Base-by-base conservation (phyloP, 2,888 invertebrate genomes). In the Xylota segnis region DNA sequence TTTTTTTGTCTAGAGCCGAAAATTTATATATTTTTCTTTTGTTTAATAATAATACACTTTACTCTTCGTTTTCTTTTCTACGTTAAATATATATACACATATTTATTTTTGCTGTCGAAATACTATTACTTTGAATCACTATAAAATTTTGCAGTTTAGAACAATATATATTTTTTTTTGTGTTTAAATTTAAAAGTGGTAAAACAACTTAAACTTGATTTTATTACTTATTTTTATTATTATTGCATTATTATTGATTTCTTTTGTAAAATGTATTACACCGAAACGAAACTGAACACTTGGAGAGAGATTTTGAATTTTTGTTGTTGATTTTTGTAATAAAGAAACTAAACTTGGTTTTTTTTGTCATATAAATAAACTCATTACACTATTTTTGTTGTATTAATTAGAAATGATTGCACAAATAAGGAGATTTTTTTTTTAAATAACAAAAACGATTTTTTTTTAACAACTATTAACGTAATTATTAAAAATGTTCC, bases 401-500 rank as follows among this genome's bases (percentile, higher is more conserved):
- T 87, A 78, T 54, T 77, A 66, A 71, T 75, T 45, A 58, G 82
- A 86, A 86, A 86, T 77, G 82, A 86, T 86, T 86, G 86, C 86
- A 86, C 82, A 86, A 86, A 82, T 86, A 77, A 86, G 37, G 72
- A 82, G 54, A 71, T 75, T 74, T 75, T 91, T 91, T 91, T 90
- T 90, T 91, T 91, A 91, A 91, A 90, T 90, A 92, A 91, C 90
- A 90, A 88, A 90, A 90, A 90, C 89, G 88, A 89, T 89, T 89
- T 90, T 91, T 90, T 90, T 82, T 91, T 91, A 91, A 91, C 91
- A 91, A 91, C 92, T 91, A 91, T 91, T 90, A 91, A 91, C 91
- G 91, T 91, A 91, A 91, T 91, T 90, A 91, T 91, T 91, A 91
- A 91, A 91, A 91, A 91, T 91, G 91, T 92, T 91, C 91, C 91